phyloP scores from a whole-genome alignment of 2,888 invertebrate genomes.

The Dolichomitus sp. region DNA sequence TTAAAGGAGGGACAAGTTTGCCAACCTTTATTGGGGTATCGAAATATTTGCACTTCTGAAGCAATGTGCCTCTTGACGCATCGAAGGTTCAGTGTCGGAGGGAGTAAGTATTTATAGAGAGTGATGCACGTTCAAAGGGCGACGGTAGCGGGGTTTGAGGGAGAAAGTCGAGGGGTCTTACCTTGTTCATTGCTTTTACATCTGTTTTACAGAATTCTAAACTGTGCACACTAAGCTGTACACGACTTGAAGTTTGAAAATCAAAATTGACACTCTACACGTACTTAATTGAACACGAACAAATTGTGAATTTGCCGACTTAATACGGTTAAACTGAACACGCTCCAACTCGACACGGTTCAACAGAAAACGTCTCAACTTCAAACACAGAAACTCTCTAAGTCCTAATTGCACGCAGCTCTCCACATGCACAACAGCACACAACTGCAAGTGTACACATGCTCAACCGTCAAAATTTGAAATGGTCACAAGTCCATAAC shows the following conservation, averaged over 20 bases:
- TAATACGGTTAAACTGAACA: no score
- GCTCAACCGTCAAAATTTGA: no score
- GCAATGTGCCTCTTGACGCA: slow-evolving; percentile 53
- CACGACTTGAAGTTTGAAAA: not conserved
- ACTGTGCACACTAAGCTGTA: not conserved
- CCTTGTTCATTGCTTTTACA: not conserved
- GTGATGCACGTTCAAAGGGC: not conserved
- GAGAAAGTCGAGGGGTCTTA: not conserved
- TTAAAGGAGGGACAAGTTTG: slow-evolving; percentile 64
- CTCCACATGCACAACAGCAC: no score
- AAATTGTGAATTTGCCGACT: no score
- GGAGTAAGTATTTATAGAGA: slow-evolving; percentile 7
- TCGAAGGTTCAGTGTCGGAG: slow-evolving; percentile 3
- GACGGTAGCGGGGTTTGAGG: not conserved
- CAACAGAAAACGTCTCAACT: no score
- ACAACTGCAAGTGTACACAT: no score
- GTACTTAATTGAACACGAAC: no score
- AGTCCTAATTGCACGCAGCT: no score
- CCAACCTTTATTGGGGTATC: slow-evolving; percentile 72
- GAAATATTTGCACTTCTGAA: slow-evolving; percentile 70
- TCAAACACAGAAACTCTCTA: no score
- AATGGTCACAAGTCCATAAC: no score
- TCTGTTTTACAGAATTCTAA: not conserved
- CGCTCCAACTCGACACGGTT: no score
- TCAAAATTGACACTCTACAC: no score